Evolutionary conservation across 2,888 invertebrate species (phyloP).

Genomic region (Synanthedon andrenaeformis): DNA sequence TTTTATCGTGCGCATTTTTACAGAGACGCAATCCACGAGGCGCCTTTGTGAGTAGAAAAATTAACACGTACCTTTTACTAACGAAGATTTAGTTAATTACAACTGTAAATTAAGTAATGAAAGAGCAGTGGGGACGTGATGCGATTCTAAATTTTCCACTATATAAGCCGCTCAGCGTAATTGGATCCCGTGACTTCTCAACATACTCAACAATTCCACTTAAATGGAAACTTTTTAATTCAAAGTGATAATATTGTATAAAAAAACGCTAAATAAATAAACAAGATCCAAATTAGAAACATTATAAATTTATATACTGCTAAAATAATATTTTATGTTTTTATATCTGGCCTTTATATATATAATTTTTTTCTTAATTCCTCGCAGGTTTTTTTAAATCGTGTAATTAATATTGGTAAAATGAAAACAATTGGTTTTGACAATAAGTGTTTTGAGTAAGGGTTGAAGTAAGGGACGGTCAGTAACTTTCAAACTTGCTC

Average conservation of each 20-base stretch:
- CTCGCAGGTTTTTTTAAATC: too few relatives aligned
- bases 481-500: too few relatives aligned
- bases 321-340: too few relatives aligned
- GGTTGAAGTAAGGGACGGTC: too few relatives aligned
- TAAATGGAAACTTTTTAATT: background rate
- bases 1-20: background rate
- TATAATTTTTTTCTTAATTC: too few relatives aligned
- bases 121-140: conserved; percentile 20
- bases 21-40: background rate
- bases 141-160: conserved; percentile 5
- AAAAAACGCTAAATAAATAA: conserved; percentile 2
- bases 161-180: background rate
- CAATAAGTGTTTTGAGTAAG: too few relatives aligned
- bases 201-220: background rate
- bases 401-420: too few relatives aligned
- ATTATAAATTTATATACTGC: too few relatives aligned
- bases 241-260: background rate
- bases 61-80: conserved; percentile 14
- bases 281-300: too few relatives aligned
- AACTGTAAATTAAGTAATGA: conserved; percentile 28
- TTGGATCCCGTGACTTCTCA: background rate
- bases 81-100: conserved; percentile 26
- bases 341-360: too few relatives aligned
- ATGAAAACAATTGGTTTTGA: too few relatives aligned
- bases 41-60: background rate